Base-by-base conservation (phyloP, 2,113 vertebrate genomes). In the Delphinapterus leucas region DNA sequence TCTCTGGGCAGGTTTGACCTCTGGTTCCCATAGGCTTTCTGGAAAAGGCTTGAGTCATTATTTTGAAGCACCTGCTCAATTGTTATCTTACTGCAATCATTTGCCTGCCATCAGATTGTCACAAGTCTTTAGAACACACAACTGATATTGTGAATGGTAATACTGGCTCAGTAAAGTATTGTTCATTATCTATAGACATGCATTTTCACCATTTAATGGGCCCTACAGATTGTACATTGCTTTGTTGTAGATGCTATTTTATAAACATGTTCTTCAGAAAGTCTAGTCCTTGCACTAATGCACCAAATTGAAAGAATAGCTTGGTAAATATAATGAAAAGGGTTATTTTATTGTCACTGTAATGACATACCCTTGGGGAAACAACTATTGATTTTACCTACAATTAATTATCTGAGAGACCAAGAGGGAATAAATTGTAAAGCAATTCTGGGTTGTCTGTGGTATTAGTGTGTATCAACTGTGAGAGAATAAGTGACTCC, bases 11-110 rank as follows among this genome's bases (percentile, higher is more conserved):
- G 60, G 2, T 13, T 11, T 95, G 61, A 88, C 65, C 84, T 77
- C 33, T 71, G 61, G 44, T 88, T 95, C 49, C 67, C 38, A 26
- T 28, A 36, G n/a, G 25, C 53, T 86, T 95, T 92, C 80, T 58
- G 61, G 61, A 26, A 94, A 93, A 94, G 23, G 13, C 4, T 85
- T 36, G 15, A 28, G 36, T 97, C 44, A 31, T 90, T 96, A 95
- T 93, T 96, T 71, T 91, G 47, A 97, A 95, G 85, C 12, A 93
- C 55, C 17, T 71, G 71, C 26, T n/a, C 38, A 92, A 36, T 83
- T 84, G 38, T 73, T 93, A 83, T 38, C 88, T 96, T 82, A 91
- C 15, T 86, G 41, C 5, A 63, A 41, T 93, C 6, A 76, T 68
- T 67, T 93, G 63, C 33, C 55, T 89, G 71, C 26, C 33, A 60